Percentiles rank a stretch among this genome's conserved stretches.
phyloP scores from a whole-genome alignment of 2,888 invertebrate species.

The Parochlus steinenii region DNA sequence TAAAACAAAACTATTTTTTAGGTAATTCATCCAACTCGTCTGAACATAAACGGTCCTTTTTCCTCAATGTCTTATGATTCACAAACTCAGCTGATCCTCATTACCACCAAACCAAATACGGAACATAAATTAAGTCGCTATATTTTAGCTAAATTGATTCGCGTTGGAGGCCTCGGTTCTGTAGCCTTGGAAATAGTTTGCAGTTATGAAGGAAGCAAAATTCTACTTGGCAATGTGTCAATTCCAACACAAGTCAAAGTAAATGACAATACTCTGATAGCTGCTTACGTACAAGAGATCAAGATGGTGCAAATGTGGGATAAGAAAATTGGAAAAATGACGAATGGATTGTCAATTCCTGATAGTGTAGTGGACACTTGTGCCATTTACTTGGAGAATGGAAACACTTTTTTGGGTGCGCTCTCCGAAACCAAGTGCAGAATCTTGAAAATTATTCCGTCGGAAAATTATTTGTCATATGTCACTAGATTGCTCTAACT shows the following conservation, averaged over 20 bases:
- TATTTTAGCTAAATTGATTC: too few relatives aligned
- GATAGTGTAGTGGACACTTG: constrained; percentile 2
- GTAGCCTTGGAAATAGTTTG: too few relatives aligned
- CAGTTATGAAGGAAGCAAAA: too few relatives aligned
- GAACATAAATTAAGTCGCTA: too few relatives aligned
- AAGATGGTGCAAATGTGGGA: background rate
- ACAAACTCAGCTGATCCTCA: constrained; percentile 40
- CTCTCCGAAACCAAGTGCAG: background rate
- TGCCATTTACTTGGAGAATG: constrained; percentile 3
- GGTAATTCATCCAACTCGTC: background rate
- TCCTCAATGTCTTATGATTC: constrained; percentile 47
- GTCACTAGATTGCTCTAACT: too few relatives aligned
- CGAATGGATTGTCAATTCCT: background rate
- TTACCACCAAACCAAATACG: constrained; percentile 46
- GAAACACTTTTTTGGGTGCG: background rate
- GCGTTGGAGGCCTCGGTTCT: too few relatives aligned
- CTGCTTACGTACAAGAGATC: background rate
- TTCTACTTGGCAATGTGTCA: too few relatives aligned
- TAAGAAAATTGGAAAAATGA: background rate
- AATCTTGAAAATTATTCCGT: constrained; percentile 7
- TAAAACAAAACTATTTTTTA: constrained; percentile 34
- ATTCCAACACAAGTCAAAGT: constrained; percentile 8
- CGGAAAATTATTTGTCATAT: too few relatives aligned
- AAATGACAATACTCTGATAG: constrained; percentile 1
- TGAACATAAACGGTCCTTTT: constrained; percentile 44